These are phyloP conservation scores for Seriola aureovittata DNA, from an alignment of 2,113 vertebrate genomes.

Conservation along the genomic window DNA sequence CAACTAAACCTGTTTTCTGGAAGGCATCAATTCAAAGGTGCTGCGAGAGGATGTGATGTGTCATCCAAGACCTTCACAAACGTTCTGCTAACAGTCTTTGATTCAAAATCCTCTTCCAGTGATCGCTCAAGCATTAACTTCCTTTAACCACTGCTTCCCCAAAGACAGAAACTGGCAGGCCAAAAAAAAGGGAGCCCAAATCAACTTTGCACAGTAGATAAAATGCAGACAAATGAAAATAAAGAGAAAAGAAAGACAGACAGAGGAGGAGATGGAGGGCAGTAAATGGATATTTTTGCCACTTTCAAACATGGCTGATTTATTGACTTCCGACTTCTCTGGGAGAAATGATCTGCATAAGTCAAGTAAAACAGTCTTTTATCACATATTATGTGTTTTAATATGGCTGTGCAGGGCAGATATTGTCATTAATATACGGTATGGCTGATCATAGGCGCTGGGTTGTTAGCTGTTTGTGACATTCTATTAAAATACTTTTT, in stretches of 20 bases:
- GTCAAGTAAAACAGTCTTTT: not conserved
- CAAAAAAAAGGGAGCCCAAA: conserved; percentile 13
- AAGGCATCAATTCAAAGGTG: conserved; percentile 57
- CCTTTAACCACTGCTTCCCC: conserved; percentile 34
- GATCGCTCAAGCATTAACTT: conserved; percentile 38
- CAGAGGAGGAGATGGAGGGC: not conserved
- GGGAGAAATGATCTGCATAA: not conserved
- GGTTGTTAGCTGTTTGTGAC: not conserved
- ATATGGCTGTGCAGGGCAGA: not conserved
- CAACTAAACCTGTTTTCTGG: conserved; percentile 43
- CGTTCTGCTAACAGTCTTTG: conserved; percentile 39
- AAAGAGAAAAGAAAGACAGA: conserved; percentile 1
- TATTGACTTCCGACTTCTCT: not conserved
- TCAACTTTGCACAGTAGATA: not conserved
- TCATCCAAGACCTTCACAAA: conserved; percentile 63
- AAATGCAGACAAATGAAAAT: not conserved
- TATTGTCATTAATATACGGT: not conserved
- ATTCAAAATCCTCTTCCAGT: conserved; percentile 55
- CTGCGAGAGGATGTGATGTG: conserved; percentile 56
- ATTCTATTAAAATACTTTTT: not conserved
- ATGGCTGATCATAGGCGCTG: no score
- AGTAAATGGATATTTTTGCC: not conserved
- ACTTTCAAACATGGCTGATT: not conserved
- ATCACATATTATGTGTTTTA: not conserved
- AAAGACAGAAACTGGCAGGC: conserved; percentile 9